These are phyloP conservation scores for Chiloscyllium plagiosum DNA, from an alignment of 2,113 vertebrate species.

Conservation along the genomic window DNA sequence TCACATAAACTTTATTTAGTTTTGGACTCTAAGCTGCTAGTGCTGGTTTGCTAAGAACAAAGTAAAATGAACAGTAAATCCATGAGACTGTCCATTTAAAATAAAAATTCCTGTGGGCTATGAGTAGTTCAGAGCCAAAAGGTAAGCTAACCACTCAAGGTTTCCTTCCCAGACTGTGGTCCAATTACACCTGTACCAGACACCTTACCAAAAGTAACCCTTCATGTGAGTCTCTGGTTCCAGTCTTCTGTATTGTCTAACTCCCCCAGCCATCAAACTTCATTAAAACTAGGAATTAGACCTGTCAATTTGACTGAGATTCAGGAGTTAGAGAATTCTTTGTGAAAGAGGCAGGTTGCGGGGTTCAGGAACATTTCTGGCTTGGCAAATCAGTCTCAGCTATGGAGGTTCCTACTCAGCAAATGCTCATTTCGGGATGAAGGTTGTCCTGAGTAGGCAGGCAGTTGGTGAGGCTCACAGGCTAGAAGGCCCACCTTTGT, in stretches of 20 bases:
- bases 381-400: too few species aligned
- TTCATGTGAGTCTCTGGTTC: background rate
- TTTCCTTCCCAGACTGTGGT: background rate
- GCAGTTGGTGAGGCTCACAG: background rate
- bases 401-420: too few species aligned
- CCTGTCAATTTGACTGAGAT: background rate
- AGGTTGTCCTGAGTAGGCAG: background rate
- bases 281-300: background rate
- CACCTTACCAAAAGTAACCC: background rate
- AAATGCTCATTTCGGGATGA: too few species aligned
- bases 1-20: too few species aligned
- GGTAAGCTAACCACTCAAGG: background rate
- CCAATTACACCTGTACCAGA: background rate
- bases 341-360: too few species aligned
- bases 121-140: background rate
- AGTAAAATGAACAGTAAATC: background rate
- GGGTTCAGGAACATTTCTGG: too few species aligned
- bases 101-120: too few species aligned
- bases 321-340: background rate
- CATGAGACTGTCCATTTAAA: background rate
- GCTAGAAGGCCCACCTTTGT: background rate
- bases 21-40: background rate
- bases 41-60: background rate
- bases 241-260: background rate
- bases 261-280: background rate